Evolutionary conservation across 2,888 invertebrate species (phyloP), one percentile per base, ranked within the genome.

Genomic region (Lysandra bellargus): DNA sequence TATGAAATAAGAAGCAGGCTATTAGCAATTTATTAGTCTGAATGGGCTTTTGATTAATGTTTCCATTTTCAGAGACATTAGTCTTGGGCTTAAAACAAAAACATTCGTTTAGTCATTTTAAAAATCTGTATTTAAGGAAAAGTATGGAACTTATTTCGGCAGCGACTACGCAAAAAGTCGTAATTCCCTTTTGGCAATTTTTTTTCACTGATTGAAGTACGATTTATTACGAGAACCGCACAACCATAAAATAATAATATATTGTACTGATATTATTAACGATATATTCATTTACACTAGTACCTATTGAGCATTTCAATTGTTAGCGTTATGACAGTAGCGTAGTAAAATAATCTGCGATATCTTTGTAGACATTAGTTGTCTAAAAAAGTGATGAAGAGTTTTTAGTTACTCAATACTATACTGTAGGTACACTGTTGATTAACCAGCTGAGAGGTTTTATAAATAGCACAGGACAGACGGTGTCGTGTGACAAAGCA

Each of bases 21-120:
- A 33, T 14, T 33, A 69, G 69, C 14, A 69, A 69, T 69, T 69
- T 69, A 69, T 33, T 69, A 30, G 69, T 33, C 69, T 12, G 33
- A 69, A 14, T 69, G 12, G 33, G 14, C 30, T 17, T 33, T 69
- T 69, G 69, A 69, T 69, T 69, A 69, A 69, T 69, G 69, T 37
- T 37, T 69, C 30, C 69, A 33, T 69, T 69, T 69, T 69, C 12
- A 61, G 61, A 61, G 61, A 61, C 61, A 61, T 61, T 61, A 61
- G 23, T 61, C 61, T 61, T 23, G 57, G 57, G 17, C 57, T 57
- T 57, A 57, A 57, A 57, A 57, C 17, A 57, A 57, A 57, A 57
- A 57, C 17, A 57, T 57, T 57, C 57, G 57, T 57, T 57, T 57
- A 57, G 14, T 17, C 57, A 57, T 57, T 4, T 17, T 57, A 57